A percentile compares a stretch with the other conserved stretches of the same genome.
These are phyloP conservation scores for Embiotoca jacksoni DNA, from an alignment of 2,113 vertebrate genomes.

Conservation along the genomic window DNA sequence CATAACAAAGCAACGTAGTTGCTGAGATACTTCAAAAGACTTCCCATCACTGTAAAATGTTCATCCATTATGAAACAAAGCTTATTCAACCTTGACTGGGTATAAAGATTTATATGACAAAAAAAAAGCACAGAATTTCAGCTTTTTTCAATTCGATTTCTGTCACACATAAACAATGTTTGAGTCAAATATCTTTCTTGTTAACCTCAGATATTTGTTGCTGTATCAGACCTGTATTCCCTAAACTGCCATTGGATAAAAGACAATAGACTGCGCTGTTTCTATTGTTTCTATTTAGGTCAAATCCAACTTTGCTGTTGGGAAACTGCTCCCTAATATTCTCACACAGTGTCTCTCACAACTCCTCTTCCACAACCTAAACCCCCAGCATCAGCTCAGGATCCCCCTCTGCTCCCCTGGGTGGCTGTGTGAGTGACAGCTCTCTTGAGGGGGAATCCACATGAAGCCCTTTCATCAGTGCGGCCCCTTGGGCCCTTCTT, in stretches of 20 bases:
- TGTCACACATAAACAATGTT: too few relatives aligned
- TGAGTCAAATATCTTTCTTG: too few relatives aligned
- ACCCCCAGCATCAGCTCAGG: slow-evolving; percentile 27
- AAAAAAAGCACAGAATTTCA: too few relatives aligned
- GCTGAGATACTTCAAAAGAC: too few relatives aligned
- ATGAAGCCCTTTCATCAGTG: slow-evolving; percentile 67
- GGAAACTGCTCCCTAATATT: background rate
- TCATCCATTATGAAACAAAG: too few relatives aligned
- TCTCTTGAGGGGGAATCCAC: slow-evolving; percentile 71
- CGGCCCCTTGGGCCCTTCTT: slow-evolving; percentile 42
- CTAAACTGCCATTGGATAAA: background rate
- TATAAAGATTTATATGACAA: too few relatives aligned
- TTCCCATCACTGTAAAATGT: too few relatives aligned
- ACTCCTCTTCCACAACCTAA: slow-evolving; percentile 1
- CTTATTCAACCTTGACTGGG: too few relatives aligned
- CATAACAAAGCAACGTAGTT: too few relatives aligned
- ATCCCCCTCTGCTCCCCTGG: slow-evolving; percentile 46
- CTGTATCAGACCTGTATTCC: too few relatives aligned
- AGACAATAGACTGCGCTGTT: background rate
- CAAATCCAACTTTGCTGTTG: background rate
- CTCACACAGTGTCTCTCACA: background rate
- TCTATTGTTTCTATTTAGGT: background rate
- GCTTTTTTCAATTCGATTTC: too few relatives aligned
- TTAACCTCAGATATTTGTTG: too few relatives aligned
- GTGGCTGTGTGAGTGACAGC: slow-evolving; percentile 58